Evolutionary conservation across 2,113 vertebrate genomes (phyloP), one percentile per base, ranked within the genome.

Genomic region (Zosterops hypoxanthus): DNA sequence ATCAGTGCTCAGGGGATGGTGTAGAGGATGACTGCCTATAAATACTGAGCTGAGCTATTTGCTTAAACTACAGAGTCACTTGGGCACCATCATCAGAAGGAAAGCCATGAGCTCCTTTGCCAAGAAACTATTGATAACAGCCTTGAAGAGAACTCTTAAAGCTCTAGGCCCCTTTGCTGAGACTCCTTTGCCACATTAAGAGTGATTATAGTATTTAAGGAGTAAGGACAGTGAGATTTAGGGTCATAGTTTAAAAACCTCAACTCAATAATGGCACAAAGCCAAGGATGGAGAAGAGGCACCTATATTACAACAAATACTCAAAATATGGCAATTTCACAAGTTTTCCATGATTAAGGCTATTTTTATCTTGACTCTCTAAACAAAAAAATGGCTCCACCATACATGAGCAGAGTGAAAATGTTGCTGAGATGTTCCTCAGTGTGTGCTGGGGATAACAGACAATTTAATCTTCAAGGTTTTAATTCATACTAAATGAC

Each of bases 21-120:
- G 28, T 56, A 42, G 79, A 71, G 64, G 68, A 86, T 88, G 79
- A 60, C 49, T 29, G 20, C 60, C 60, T 83, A 60, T 64, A 94
- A 93, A 84, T 78, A 75, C 23, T 90, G 88, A 86, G 56, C 76
- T 94, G 88, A 93, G 92, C 56, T 96, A 83, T 96, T 96, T 88
- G 72, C 61, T 83, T 86, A 81, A 96, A 90, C 90, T 90, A 61
- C 57, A 68, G 82, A 86, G 71, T 56, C 87, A 95, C 85, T 77
- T 93, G 87, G 92, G 94, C 90, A 86, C 41, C 53, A 86, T 84
- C 86, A 96, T 31, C 42, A 60, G 68, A 83, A 86, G 68, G 82
- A 94, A 96, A 94, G 44, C 39, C 72, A 68, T 14, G 82, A 96
- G 56, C 49, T 92, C 44, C 92, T 90, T 92, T 78, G 76, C 76